These are phyloP conservation scores for Apoda limacodes DNA, from an alignment of 2,888 invertebrate species.

Conservation along the genomic window DNA sequence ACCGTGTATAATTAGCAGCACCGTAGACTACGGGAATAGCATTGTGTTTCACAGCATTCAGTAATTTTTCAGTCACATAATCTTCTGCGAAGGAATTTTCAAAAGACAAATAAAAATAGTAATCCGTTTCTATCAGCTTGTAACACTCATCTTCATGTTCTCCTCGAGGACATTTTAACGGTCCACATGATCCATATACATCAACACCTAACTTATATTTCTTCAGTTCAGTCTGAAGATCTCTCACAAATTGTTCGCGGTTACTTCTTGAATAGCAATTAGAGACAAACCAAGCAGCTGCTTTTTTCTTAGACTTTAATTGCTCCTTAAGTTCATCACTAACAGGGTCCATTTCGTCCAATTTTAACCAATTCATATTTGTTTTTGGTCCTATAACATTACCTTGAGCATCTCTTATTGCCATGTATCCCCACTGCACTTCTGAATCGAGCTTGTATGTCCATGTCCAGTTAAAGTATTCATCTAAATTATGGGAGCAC, in stretches of 20 bases:
- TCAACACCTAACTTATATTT: conserved; percentile 32
- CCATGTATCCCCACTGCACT: conserved; percentile 32
- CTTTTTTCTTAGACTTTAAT: conserved; percentile 23
- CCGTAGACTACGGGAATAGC: conserved; percentile 45
- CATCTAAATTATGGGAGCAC: conserved; percentile 24
- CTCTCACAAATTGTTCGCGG: conserved; percentile 23
- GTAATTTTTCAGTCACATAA: conserved; percentile 43
- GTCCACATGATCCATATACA: conserved; percentile 30
- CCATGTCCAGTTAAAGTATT: conserved; percentile 42
- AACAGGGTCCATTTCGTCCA: conserved; percentile 27
- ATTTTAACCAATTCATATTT: conserved; percentile 27
- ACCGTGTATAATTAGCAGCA: conserved; percentile 47
- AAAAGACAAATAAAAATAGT: conserved; percentile 47
- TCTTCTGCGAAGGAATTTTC: conserved; percentile 44
- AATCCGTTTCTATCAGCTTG: conserved; percentile 27
- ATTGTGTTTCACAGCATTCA: conserved; percentile 32
- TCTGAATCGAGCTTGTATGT: conserved; percentile 35
- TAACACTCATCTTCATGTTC: conserved; percentile 27
- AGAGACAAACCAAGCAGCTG: conserved; percentile 41
- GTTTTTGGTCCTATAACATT: conserved; percentile 28
- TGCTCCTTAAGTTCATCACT: conserved; percentile 22
- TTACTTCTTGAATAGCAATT: conserved; percentile 30
- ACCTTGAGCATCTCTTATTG: conserved; percentile 25
- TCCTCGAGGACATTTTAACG: conserved; percentile 20
- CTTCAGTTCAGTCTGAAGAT: conserved; percentile 26